Evolutionary conservation across 2,113 vertebrate genomes (phyloP).

Genomic region (Plecturocebus donacophilus): DNA sequence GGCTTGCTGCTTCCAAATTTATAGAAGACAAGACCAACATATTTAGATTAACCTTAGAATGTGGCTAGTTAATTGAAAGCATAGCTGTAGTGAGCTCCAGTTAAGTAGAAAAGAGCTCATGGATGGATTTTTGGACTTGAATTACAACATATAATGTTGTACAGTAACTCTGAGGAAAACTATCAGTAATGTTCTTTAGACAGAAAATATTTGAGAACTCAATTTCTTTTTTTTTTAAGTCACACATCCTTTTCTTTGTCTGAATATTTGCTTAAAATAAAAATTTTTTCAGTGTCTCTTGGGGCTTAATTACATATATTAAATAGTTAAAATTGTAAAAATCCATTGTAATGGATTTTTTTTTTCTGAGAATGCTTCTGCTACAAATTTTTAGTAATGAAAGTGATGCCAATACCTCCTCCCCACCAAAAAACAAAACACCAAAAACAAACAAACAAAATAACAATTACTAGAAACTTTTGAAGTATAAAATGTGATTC

Average conservation of each 20-base stretch:
- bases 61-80: constrained; percentile 23
- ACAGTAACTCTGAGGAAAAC: constrained; percentile 41
- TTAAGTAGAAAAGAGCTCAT: background rate
- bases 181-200: constrained; percentile 33
- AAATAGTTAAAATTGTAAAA: background rate
- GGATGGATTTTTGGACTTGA: background rate
- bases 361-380: constrained; percentile 6
- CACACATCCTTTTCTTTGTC: background rate
- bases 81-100: background rate
- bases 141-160: constrained; percentile 13
- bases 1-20: constrained; percentile 22
- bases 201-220: constrained; percentile 41
- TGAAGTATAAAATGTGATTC: background rate
- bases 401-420: background rate
- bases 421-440: background rate
- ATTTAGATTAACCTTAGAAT: constrained; percentile 23
- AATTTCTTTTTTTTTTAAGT: background rate
- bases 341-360: background rate
- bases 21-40: background rate
- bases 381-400: background rate
- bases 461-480: background rate
- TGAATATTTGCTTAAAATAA: constrained; percentile 17
- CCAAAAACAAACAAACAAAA: background rate
- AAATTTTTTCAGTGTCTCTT: background rate
- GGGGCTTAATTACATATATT: constrained; percentile 29